phyloP scores from a whole-genome alignment of 2,797 vertebrate genomes.

The Psittacula derbiana region DNA sequence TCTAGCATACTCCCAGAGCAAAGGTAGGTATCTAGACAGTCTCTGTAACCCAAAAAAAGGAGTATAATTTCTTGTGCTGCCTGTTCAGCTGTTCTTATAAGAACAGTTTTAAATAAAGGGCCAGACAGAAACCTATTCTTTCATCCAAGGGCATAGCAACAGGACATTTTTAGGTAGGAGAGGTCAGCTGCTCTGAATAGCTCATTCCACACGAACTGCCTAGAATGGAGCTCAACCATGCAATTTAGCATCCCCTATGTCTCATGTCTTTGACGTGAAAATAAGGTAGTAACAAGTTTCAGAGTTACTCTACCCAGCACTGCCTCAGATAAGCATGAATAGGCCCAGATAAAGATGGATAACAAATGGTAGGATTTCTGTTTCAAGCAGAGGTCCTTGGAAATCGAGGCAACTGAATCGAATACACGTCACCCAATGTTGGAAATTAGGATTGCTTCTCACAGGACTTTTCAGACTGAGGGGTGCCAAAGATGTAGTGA shows the following conservation, averaged over 20 bases:
- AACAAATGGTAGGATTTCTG: neutral
- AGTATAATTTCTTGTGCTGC: neutral
- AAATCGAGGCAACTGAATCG: neutral
- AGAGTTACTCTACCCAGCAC: neutral
- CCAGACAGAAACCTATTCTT: neutral
- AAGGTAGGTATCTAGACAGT: neutral
- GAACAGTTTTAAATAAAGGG: neutral
- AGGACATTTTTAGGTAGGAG: slow-evolving; percentile 39
- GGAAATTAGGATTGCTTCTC: neutral
- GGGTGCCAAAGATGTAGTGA: neutral
- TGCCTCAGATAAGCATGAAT: neutral
- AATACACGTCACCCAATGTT: neutral
- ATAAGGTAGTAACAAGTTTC: neutral
- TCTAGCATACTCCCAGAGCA: neutral
- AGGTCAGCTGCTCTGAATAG: neutral
- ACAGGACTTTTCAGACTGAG: neutral
- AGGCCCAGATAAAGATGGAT: neutral
- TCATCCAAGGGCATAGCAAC: neutral
- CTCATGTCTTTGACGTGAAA: neutral
- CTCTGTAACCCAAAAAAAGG: neutral
- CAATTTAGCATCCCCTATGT: neutral
- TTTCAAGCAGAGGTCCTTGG: neutral
- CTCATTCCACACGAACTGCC: slow-evolving; percentile 17
- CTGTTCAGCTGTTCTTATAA: neutral
- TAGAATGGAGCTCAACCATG: neutral